Evolutionary conservation across 2,113 vertebrate species (phyloP), one percentile per base, ranked within the genome.

Genomic region (Otis tarda): DNA sequence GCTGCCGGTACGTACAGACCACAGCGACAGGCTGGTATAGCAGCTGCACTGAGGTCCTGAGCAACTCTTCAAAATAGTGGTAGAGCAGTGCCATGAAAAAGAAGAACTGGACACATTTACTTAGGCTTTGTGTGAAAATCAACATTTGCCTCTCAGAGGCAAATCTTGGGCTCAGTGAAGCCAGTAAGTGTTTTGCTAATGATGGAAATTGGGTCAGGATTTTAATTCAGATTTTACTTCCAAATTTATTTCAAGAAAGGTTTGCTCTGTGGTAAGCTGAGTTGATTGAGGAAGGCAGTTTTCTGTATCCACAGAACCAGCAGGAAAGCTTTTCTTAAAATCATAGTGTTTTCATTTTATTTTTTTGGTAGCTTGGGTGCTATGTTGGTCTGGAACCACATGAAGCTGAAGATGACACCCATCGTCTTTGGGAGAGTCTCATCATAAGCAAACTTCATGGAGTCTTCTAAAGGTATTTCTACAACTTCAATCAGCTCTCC

Each of bases 401-500:
- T 98, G 96, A 99, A 99, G 96, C 98, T 98, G 96, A 99, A 99
- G 95, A 99, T 98, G 87, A 99, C 97, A 2, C 98, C 98, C 98
- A 98, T 98, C 6, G 99, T 98, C 97, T 99, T 99, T 2, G 98
- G 98, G 92, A 99, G 96, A 86, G 97, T 97, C 96, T 99, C 99
- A 52, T 99, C 97, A 75, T 98, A 99, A 85, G 98, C 98, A 90
- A 99, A 99, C 61, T 98, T 98, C 98, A 99, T 98, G 96, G 98
- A 98, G 88, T 99, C 98, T 88, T 98, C 98, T 90, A 99, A 96
- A 55, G 99, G 99, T 76, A 99, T 95, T 95, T 98, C 98, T 80
- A 99, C 98, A 95, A 99, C 98, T 97, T 99, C 98, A 83, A 99
- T 99, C 70, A 99, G 97, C 97, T 99, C 99, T 37, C 99, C 99